These are phyloP conservation scores for Micronycteris hirsuta DNA, from an alignment of 2,113 vertebrate species.

Conservation along the genomic window DNA sequence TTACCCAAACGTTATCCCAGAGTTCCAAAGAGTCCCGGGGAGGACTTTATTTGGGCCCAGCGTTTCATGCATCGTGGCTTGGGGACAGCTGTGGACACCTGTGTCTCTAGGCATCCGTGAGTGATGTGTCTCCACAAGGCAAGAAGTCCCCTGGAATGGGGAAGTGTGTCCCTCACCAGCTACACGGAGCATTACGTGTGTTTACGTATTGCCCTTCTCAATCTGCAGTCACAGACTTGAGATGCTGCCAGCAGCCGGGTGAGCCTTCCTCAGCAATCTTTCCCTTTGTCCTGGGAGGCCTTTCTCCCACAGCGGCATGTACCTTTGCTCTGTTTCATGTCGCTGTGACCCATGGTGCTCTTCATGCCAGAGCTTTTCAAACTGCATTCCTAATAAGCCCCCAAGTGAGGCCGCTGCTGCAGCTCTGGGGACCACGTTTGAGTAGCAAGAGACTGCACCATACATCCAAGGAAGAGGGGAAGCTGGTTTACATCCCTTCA, in stretches of 20 bases:
- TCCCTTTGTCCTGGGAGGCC: neutral
- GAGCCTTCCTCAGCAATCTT: neutral
- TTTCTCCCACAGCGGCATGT: neutral
- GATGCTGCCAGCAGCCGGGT: neutral
- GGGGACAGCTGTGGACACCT: neutral
- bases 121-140: neutral
- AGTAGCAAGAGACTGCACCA: neutral
- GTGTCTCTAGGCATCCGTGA: neutral
- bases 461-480: neutral
- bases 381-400: neutral
- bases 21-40: neutral
- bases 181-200: neutral
- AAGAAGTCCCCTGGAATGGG: neutral
- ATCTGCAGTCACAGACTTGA: neutral
- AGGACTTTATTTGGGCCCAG: neutral
- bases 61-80: neutral
- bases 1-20: neutral
- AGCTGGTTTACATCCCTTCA: neutral
- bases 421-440: neutral
- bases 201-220: neutral
- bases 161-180: neutral
- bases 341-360: neutral
- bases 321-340: neutral
- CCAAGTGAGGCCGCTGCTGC: too few relatives aligned
- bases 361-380: neutral